phyloP scores from a whole-genome alignment of 2,888 invertebrate species.

The Trissolcus japonicus region DNA sequence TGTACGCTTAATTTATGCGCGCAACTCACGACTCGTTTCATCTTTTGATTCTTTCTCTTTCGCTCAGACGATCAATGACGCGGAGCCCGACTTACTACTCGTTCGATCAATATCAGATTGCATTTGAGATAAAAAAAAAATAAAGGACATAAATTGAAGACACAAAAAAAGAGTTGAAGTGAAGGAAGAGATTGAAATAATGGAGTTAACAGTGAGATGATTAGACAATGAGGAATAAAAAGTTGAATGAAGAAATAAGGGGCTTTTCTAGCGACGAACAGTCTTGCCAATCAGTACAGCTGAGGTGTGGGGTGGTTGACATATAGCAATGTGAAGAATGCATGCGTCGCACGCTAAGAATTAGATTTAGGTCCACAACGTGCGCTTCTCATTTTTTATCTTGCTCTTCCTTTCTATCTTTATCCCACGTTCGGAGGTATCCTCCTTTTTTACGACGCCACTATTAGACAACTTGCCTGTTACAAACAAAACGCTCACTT shows the following conservation, averaged over 20 bases:
- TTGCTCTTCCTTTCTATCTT: conserved; percentile 55
- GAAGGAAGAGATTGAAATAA: conserved; percentile 1
- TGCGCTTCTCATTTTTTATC: conserved; percentile 55
- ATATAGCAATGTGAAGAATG: conserved; percentile 60
- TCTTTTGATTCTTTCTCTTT: conserved; percentile 61
- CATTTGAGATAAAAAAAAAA: conserved; percentile 19
- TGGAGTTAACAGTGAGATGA: conserved; percentile 4
- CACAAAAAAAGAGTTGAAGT: not conserved
- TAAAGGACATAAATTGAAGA: conserved; percentile 9
- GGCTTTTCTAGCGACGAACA: conserved; percentile 40
- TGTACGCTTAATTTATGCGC: conserved; percentile 49
- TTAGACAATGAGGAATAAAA: conserved; percentile 6
- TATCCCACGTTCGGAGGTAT: conserved; percentile 38
- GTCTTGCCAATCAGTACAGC: conserved; percentile 49
- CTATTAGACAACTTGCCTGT: conserved; percentile 35
- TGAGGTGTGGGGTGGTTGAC: conserved; percentile 59
- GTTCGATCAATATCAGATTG: conserved; percentile 57
- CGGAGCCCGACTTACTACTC: conserved; percentile 62
- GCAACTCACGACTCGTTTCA: conserved; percentile 57
- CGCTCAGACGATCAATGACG: conserved; percentile 59
- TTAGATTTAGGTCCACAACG: conserved; percentile 64
- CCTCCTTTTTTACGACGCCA: conserved; percentile 36
- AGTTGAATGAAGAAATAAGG: conserved; percentile 13
- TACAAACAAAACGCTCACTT: conserved; percentile 13
- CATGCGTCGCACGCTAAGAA: conserved; percentile 69